These are phyloP conservation scores for Pseudorasbora parva DNA, from an alignment of 2,113 vertebrate genomes.

Conservation along the genomic window DNA sequence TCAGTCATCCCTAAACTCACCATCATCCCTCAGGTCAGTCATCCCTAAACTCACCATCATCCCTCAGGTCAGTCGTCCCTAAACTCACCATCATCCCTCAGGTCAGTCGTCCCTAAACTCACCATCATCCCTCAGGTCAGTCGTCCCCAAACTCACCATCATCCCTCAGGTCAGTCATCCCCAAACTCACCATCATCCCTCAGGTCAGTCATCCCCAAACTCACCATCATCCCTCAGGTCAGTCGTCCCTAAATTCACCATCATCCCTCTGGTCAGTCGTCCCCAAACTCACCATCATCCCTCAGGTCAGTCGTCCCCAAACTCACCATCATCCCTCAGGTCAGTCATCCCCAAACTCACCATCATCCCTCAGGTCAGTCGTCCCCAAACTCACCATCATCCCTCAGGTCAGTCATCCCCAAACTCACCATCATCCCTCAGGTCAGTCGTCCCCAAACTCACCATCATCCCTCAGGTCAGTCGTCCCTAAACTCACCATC, in stretches of 20 bases:
- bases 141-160: constrained; percentile 93
- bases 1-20: constrained; percentile 88
- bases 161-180: constrained; percentile 92
- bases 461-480: constrained; percentile 94
- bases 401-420: constrained; percentile 87
- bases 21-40: constrained; percentile 92
- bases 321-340: constrained; percentile 97
- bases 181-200: constrained; percentile 95
- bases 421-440: constrained; percentile 97
- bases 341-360: constrained; percentile 87
- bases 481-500: constrained; percentile 95
- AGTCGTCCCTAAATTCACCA: constrained; percentile 92
- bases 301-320: constrained; percentile 87
- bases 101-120: constrained; percentile 82
- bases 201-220: constrained; percentile 86
- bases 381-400: constrained; percentile 96
- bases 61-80: constrained; percentile 87
- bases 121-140: constrained; percentile 94
- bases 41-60: constrained; percentile 97
- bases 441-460: constrained; percentile 82
- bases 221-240: constrained; percentile 96
- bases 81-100: constrained; percentile 97
- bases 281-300: constrained; percentile 95
- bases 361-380: constrained; percentile 92
- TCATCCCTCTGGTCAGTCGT: constrained; percentile 92